Conservation (phyloP, 2,113 vertebrate species). For the Spilogale gracilis region DNA sequence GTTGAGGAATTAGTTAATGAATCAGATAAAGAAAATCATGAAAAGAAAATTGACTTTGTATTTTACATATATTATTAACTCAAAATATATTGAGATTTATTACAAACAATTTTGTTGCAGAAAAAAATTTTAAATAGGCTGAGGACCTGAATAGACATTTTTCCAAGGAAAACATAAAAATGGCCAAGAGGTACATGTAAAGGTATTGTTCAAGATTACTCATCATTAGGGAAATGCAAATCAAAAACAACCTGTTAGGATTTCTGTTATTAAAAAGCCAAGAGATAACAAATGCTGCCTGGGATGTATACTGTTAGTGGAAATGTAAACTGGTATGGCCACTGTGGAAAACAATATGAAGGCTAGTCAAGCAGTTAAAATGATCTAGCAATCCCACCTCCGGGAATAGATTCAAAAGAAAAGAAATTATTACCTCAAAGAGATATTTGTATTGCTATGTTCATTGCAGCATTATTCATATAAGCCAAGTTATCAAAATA, state of each 20-base stretch:
- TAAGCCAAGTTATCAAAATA: not conserved
- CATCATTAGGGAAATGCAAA: not conserved
- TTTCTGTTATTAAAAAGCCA: not conserved
- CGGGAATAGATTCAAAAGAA: not conserved
- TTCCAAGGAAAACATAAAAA: not conserved
- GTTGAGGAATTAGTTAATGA: not conserved
- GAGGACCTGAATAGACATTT: not conserved
- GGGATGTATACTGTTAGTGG: not conserved
- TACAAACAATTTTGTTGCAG: not conserved
- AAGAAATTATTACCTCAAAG: not conserved
- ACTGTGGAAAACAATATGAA: not conserved
- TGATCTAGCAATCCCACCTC: not conserved
- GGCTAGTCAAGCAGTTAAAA: not conserved
- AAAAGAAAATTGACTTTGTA: not conserved
- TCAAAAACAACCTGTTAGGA: not conserved
- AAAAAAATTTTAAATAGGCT: not conserved
- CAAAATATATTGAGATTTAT: not conserved
- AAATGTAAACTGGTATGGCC: not conserved
- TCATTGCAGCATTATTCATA: not conserved
- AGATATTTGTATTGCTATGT: not conserved
- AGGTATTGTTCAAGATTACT: not conserved
- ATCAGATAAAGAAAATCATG: not conserved
- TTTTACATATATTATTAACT: not conserved
- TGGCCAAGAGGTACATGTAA: not conserved
- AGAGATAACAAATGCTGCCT: not conserved